Evolutionary conservation across 2,113 vertebrate species (phyloP).

Genomic region (Anhinga rufa): DNA sequence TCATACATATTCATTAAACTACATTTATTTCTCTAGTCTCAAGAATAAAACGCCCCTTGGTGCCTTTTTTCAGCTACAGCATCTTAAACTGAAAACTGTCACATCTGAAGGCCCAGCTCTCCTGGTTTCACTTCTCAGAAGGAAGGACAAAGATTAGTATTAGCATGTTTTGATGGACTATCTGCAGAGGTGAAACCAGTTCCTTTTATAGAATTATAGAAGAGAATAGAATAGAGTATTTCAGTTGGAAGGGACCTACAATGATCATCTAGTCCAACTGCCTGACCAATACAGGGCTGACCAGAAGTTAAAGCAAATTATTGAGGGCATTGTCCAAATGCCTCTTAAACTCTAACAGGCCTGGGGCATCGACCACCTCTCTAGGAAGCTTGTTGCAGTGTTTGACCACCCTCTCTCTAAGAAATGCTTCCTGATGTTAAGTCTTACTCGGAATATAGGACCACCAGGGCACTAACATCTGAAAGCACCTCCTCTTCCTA

Average conservation of each 20-base stretch:
- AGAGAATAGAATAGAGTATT: not conserved
- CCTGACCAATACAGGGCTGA: not conserved
- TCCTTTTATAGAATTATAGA: not conserved
- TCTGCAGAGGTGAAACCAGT: not conserved
- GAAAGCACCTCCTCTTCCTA: not conserved
- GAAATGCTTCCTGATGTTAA: not conserved
- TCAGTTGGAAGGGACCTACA: not conserved
- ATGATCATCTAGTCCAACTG: rapidly evolving
- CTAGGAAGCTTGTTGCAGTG: not conserved
- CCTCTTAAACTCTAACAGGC: not conserved
- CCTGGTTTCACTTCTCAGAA: not conserved
- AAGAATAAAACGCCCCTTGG: not conserved
- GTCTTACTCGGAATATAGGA: not conserved
- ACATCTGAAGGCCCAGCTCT: not conserved
- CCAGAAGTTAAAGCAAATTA: not conserved
- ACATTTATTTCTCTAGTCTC: not conserved
- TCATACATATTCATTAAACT: not conserved
- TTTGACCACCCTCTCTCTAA: not conserved
- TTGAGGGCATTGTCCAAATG: not conserved
- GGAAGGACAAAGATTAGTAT: not conserved
- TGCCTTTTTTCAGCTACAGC: not conserved
- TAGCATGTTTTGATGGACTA: not conserved
- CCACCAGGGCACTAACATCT: not conserved
- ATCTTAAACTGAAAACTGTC: not conserved
- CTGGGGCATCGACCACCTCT: rapidly evolving